Evolutionary conservation across 2,888 invertebrate genomes (phyloP), one percentile per base, ranked within the genome.

Genomic region (Bombyx huttoni): DNA sequence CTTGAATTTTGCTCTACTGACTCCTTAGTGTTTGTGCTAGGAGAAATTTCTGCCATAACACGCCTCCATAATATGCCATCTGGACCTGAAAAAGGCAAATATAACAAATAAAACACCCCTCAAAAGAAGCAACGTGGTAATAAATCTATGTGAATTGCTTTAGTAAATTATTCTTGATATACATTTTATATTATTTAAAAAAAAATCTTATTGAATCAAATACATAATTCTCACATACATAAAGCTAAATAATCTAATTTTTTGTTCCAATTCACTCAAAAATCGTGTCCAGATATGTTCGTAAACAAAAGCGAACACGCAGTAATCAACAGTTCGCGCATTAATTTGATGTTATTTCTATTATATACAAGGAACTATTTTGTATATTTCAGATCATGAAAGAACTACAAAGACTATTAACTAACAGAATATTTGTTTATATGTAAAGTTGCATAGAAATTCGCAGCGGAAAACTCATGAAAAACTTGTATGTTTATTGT

Each of bases 401-500:
- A 54, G 53, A 60, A 57, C 65, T 63, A 53, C 59, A 51, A 51
- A 63, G 49, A 51, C 60, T 60, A 68, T 64, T 61, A 66, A 54
- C 53, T 55, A 57, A 57, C 55, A 59, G 68, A 67, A 70, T 62
- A 68, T 61, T 68, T 76, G 67, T 75, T 77, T 70, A 75, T 74
- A 65, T 65, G 61, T 65, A 56, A 64, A 59, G 64, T 70, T 73
- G 67, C 67, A 60, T 61, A 75, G 80, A 79, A 85, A 88, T 84
- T 76, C 73, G 72, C 75, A 75, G 79, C 85, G 89, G 88, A 85
- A 89, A 85, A 89, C 75, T 83, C 81, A 82, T 87, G 88, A 87
- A 89, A 89, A 89, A 78, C 74, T 73, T 64, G 67, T 40, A 77
- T 87, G 87, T 87, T 86, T 86, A n/a, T n/a, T n/a, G n/a, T 50